Evolutionary conservation across 2,888 invertebrate genomes (phyloP), one percentile per base, ranked within the genome.

Genomic region (Hypomecis punctinalis): DNA sequence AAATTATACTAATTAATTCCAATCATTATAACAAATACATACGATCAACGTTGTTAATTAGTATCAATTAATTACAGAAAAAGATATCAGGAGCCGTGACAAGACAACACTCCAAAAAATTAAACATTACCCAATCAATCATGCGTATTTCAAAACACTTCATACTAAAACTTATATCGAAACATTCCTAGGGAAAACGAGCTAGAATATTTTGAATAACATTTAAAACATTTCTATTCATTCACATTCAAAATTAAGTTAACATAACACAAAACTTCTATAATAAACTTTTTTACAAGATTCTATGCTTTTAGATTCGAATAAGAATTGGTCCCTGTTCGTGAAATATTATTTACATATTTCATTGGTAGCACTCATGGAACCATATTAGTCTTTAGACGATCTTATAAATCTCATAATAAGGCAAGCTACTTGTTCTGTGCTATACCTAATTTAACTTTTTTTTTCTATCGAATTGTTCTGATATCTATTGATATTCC

Each of bases 1-100:
- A 37, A 47, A 53, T 47, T 37, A 47, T 47, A 54, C 8, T 49
- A 56, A 10, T 37, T 49, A 51, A 7, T 11, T 23, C 23, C 23
- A 23, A 23, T 23, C 23, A 23, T 23, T 23, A 23, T 39, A 11
- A 9, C 13, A 5, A 11, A 37, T 49, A 47, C n/a, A 36, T 7
- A 11, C 3, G 11, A 51, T 9, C 40, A 10, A 36, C 7, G n/a
- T 48, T 36, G 48, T 10, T 36, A 48, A 6, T 35, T 9, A 23
- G 9, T 10, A 9, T 48, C 48, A 48, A 48, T 35, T 48, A n/a
- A 35, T 7, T 47, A 47, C 5, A 10, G 5, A 47, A n/a, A 10
- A 48, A 35, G 0, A 10, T n/a, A 5, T 35, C 10, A 35, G 5
- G 7, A 48, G 35, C 35, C 47, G n/a, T 2, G n/a, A 1, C 6